Evolutionary conservation across 2,113 vertebrate species (phyloP).

Genomic region (Apeltes quadracus): DNA sequence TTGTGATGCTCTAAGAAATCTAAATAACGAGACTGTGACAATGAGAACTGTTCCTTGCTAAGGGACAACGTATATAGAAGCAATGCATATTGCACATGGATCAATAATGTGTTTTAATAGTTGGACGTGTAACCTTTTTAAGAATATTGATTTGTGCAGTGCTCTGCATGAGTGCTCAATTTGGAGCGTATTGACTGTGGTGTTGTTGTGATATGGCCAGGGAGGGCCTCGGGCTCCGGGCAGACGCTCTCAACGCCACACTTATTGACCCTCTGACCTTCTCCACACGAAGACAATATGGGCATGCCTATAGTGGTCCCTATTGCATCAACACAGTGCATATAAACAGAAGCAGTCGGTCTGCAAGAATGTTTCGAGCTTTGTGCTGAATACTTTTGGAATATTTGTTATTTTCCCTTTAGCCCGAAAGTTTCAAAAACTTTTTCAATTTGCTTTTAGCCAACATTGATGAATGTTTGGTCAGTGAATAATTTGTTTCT

Average conservation of each 20-base stretch:
- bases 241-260: conserved; percentile 74
- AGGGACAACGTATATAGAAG: conserved; percentile 61
- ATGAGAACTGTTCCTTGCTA: conserved; percentile 18
- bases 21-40: conserved; percentile 32
- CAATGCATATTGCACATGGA: conserved; percentile 63
- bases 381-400: neutral
- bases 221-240: conserved; percentile 75
- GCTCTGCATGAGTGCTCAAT: conserved; percentile 79
- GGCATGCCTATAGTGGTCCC: conserved; percentile 23
- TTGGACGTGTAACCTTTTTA: conserved; percentile 85
- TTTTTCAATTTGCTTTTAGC: too few relatives aligned
- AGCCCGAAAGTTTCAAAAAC: neutral
- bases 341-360: conserved; percentile 32
- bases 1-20: conserved; percentile 35
- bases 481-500: neutral
- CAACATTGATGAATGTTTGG: neutral
- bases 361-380: conserved; percentile 13
- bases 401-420: conserved; percentile 18
- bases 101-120: conserved; percentile 84
- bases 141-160: conserved; percentile 80
- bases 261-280: conserved; percentile 83
- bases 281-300: conserved; percentile 57
- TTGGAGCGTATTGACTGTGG: conserved; percentile 81
- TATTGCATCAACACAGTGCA: conserved; percentile 40
- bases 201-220: conserved; percentile 79